A percentile compares a stretch with the other conserved stretches of the same genome.
phyloP scores from a whole-genome alignment of 2,888 invertebrate genomes.

The Mechanitis messenoides region DNA sequence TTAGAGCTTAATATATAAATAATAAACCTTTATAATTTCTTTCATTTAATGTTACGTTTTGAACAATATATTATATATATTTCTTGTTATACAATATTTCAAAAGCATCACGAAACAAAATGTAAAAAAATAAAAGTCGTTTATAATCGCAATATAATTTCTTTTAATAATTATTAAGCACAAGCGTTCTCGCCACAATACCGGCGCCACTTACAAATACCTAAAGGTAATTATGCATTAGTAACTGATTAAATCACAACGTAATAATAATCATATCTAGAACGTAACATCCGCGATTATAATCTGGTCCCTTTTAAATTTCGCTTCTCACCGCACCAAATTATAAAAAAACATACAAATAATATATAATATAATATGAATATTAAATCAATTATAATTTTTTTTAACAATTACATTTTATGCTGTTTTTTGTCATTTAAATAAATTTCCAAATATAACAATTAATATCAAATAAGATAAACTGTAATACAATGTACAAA shows the following conservation, averaged over 20 bases:
- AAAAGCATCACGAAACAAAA: too few species aligned
- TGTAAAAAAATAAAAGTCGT: conserved; percentile 40
- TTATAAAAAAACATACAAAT: conserved; percentile 36
- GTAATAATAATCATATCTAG: conserved; percentile 38
- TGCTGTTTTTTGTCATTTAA: too few species aligned
- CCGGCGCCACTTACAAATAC: conserved; percentile 39
- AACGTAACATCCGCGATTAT: conserved; percentile 43
- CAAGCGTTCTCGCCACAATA: conserved; percentile 51
- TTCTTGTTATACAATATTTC: too few species aligned
- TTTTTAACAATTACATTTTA: too few species aligned
- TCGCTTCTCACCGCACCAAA: conserved; percentile 44
- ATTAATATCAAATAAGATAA: too few species aligned
- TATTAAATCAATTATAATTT: conserved; percentile 6
- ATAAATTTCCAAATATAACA: too few species aligned
- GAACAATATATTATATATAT: too few species aligned
- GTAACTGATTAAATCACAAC: conserved; percentile 65
- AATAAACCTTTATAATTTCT: too few species aligned
- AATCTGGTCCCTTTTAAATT: conserved; percentile 58
- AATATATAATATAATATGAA: conserved; percentile 25
- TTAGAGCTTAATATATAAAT: too few species aligned
- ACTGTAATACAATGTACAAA: too few species aligned
- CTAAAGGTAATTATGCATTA: conserved; percentile 55
- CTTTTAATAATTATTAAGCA: conserved; percentile 66
- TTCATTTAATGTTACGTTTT: too few species aligned
- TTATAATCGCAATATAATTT: conserved; percentile 55